Conservation (phyloP, 2,113 vertebrate species). For the Mesitornis unicolor region DNA sequence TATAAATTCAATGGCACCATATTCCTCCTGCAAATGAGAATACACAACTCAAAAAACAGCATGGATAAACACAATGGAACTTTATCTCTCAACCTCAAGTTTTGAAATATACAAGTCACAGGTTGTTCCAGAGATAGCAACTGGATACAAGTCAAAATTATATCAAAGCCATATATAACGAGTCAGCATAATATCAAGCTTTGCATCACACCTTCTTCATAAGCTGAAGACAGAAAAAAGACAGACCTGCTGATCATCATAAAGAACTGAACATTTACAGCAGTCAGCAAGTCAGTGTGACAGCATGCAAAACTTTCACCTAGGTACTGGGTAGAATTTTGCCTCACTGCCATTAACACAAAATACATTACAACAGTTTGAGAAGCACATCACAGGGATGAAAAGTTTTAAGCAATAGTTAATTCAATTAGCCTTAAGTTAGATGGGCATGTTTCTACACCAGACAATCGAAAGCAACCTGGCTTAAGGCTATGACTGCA, state of each 20-base stretch:
- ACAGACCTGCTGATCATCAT: background rate
- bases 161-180: background rate
- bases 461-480: background rate
- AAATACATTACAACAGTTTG: background rate
- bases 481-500: background rate
- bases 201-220: background rate
- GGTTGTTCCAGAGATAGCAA: background rate
- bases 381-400: background rate
- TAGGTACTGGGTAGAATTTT: background rate
- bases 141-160: background rate
- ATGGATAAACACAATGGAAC: background rate
- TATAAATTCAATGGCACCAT: background rate
- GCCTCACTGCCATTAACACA: background rate
- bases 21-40: background rate
- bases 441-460: background rate
- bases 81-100: background rate
- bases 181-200: background rate
- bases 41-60: fast-evolving
- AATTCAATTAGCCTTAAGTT: background rate
- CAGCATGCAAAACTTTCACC: background rate
- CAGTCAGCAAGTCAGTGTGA: background rate
- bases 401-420: background rate
- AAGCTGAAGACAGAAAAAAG: background rate
- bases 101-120: background rate
- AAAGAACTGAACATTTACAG: background rate